Percentiles rank a stretch among this genome's conserved stretches.
These are phyloP conservation scores for Aelia acuminata DNA, from an alignment of 2,888 invertebrate species.

Conservation along the genomic window DNA sequence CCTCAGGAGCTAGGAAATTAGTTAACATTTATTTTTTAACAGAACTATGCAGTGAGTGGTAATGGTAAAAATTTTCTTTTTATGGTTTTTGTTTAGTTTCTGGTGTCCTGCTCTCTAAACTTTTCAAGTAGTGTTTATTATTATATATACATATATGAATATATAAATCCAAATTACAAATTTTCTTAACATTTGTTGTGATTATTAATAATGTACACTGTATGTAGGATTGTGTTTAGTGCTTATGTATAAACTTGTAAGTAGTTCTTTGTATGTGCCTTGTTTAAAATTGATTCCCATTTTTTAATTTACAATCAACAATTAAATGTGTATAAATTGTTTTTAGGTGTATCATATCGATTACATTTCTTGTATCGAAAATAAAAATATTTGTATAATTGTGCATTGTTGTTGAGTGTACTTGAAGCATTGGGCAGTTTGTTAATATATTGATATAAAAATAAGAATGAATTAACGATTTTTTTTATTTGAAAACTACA, in stretches of 20 bases:
- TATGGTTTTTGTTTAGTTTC: constrained; percentile 21
- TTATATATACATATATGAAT: constrained; percentile 6
- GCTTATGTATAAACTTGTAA: constrained; percentile 66
- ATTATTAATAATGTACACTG: constrained; percentile 62
- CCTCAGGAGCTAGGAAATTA: constrained; percentile 45
- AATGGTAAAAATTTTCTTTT: not conserved
- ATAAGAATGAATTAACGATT: not conserved
- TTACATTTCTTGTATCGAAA: constrained; percentile 51
- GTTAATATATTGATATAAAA: constrained; percentile 19
- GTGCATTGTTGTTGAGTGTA: constrained; percentile 62
- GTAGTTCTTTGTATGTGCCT: constrained; percentile 66
- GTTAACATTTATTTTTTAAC: not conserved
- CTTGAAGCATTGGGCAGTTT: constrained; percentile 53
- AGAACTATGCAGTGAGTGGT: constrained; percentile 19
- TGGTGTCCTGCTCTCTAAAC: constrained; percentile 60
- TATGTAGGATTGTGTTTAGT: constrained; percentile 65
- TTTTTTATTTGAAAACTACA: not conserved
- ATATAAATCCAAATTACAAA: constrained; percentile 47
- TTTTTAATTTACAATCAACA: constrained; percentile 59
- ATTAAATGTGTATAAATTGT: constrained; percentile 63
- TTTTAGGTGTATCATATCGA: constrained; percentile 59
- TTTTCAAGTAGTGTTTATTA: constrained; percentile 54
- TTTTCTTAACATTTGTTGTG: constrained; percentile 60
- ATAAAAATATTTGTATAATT: constrained; percentile 58
- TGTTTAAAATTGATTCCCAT: constrained; percentile 67